Base-by-base conservation (phyloP, 1,140 invertebrate species). In the Caenorhabditis latens region DNA sequence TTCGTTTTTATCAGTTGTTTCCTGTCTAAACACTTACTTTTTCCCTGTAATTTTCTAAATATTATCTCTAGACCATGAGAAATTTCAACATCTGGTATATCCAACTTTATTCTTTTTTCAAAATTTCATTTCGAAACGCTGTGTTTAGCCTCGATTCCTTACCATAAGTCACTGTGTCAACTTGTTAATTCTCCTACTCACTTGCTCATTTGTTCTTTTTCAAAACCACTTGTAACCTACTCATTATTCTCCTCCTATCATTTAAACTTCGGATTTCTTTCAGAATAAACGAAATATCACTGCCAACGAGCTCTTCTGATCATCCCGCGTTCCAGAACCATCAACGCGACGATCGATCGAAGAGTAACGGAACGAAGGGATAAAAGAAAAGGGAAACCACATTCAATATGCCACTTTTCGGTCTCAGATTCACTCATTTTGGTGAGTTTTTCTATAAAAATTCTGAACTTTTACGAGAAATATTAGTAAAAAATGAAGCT, bases 361-460 rank as follows among this genome's bases (percentile, higher is more conserved):
- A 32, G 32, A 50, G 71, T 79, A n/a, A n/a, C 21, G 9, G n/a
- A 32, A 79, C 71, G 71, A 79, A 79, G 40, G n/a, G n/a, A 13
- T 32, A 42, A n/a, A 50, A 50, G 53, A 50, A 50, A 50, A 13
- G 0, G n/a, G 13, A 50, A 0, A 50, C 13, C 2, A 32, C 14
- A 71, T 21, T 13, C 16, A 71, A 46, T 46, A 79, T 79, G 71
- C 71, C 71, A 46, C 71, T 79, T 79, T 79, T 79, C n/a, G 71
- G 71, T 13, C 71, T 79, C 71, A n/a, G 71, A 79, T 79, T 79
- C 46, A 79, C 71, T 79, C 71, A 79, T 79, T 79, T 79, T 50
- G 71, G 71, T 79, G 40, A 79, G 71, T 79, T 24, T 50, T 32
- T 3, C 8, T 19, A n/a, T 2, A n/a, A 4, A 16, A 19, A n/a